A percentile compares a stretch with the other conserved stretches of the same genome.
Evolutionary conservation across 1,140 invertebrate species (phyloP).

Genomic region (Orchesella cincta): DNA sequence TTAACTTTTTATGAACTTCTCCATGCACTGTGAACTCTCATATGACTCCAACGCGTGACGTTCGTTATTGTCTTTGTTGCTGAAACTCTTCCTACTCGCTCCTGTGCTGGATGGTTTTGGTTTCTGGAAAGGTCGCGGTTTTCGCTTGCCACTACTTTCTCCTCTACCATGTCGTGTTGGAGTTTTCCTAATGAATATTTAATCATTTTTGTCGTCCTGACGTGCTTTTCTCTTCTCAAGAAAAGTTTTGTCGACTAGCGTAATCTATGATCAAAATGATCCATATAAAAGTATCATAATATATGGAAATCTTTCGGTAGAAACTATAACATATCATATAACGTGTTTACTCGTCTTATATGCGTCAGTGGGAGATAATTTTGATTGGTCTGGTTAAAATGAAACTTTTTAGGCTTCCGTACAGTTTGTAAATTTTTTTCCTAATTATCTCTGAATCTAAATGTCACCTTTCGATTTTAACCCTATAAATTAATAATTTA

Average conservation of each 20-base stretch:
- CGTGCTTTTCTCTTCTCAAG: neutral
- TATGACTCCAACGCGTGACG: neutral
- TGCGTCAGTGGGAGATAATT: no score
- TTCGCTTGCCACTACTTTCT: neutral
- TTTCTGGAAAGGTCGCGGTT: neutral
- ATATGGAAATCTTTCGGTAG: no score
- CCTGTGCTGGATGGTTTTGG: neutral
- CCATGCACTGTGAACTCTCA: conserved; percentile 13
- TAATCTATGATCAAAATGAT: conserved; percentile 4
- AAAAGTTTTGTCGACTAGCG: neutral
- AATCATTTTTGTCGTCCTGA: neutral
- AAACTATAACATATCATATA: no score
- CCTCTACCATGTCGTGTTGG: neutral
- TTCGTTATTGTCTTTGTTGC: neutral
- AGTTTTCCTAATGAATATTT: conserved; percentile 26
- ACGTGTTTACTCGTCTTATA: no score
- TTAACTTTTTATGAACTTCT: conserved; percentile 18
- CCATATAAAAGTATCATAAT: no score
- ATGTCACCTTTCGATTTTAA: no score
- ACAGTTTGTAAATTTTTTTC: no score
- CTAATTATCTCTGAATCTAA: no score
- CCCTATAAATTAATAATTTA: no score
- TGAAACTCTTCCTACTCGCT: neutral
- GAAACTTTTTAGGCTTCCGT: no score
- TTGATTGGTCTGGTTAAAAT: no score